Evolutionary conservation across 2,113 vertebrate species (phyloP).

Genomic region (Ailurus styani): DNA sequence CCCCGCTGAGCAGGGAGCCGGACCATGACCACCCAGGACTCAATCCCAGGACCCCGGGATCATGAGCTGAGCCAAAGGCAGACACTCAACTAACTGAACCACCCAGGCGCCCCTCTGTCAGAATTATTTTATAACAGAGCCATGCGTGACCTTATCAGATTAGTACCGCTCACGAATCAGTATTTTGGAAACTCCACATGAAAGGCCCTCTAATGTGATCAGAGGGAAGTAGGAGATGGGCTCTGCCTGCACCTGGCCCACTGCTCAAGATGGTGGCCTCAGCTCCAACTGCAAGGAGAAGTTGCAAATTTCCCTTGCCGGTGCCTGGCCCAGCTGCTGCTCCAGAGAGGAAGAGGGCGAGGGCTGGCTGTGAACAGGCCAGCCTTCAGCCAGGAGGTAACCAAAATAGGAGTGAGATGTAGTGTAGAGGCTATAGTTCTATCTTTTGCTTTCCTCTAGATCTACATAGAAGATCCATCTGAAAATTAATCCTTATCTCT

Average conservation of each 20-base stretch:
- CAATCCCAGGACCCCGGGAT: too few species aligned
- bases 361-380: fast-evolving
- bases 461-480: background rate
- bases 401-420: background rate
- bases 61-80: background rate
- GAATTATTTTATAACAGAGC: background rate
- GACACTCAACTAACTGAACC: background rate
- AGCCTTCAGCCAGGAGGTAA: background rate
- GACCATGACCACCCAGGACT: too few species aligned
- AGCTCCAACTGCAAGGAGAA: background rate
- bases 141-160: background rate
- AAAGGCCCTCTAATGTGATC: background rate
- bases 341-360: too few species aligned
- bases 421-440: background rate
- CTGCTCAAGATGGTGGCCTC: background rate
- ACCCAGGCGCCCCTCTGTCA: background rate
- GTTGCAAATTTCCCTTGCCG: background rate
- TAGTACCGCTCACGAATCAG: background rate
- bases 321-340: background rate
- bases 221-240: background rate
- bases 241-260: background rate
- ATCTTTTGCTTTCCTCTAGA: background rate
- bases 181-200: background rate
- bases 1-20: too few species aligned
- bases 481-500: background rate